A percentile compares a stretch with the other conserved stretches of the same genome.
Evolutionary conservation across 1,140 invertebrate genomes (phyloP).

Genomic region (Lasaia peninsularis): DNA sequence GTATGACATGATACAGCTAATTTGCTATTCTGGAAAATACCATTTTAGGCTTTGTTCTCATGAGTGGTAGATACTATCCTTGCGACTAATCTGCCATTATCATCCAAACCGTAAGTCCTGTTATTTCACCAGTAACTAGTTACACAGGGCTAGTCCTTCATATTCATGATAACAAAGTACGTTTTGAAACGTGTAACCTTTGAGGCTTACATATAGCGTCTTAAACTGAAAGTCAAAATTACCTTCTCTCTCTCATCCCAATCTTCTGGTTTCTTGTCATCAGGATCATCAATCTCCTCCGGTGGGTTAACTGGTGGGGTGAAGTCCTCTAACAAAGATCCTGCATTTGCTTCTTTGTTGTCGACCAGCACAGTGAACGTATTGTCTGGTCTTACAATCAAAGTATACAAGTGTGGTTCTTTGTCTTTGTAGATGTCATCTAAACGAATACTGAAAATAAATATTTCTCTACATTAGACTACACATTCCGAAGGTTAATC

Average conservation of each 20-base stretch:
- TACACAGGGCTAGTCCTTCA: too few species aligned
- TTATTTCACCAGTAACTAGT: too few species aligned
- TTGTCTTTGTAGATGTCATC: constrained; percentile 97
- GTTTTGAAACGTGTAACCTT: too few species aligned
- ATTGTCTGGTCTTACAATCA: constrained; percentile 94
- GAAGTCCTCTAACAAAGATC: constrained; percentile 93
- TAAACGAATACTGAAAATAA: constrained; percentile 79
- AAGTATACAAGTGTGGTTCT: constrained; percentile 95
- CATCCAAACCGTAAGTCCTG: too few species aligned
- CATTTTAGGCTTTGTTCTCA: too few species aligned
- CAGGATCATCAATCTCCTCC: constrained; percentile 95
- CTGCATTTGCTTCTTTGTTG: constrained; percentile 89
- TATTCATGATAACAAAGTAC: too few species aligned
- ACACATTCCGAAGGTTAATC: too few species aligned
- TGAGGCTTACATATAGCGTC: neutral
- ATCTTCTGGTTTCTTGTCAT: constrained; percentile 92
- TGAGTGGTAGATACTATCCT: too few species aligned
- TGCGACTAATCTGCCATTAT: too few species aligned
- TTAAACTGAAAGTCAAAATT: neutral
- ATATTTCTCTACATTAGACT: too few species aligned
- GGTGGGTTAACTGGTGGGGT: constrained; percentile 96
- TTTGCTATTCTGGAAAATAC: too few species aligned
- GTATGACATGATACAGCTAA: too few species aligned
- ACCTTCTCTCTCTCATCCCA: constrained; percentile 98
- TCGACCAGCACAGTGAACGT: constrained; percentile 85